Conservation (phyloP, 1,140 invertebrate species). For the Diachasma alloeum region DNA sequence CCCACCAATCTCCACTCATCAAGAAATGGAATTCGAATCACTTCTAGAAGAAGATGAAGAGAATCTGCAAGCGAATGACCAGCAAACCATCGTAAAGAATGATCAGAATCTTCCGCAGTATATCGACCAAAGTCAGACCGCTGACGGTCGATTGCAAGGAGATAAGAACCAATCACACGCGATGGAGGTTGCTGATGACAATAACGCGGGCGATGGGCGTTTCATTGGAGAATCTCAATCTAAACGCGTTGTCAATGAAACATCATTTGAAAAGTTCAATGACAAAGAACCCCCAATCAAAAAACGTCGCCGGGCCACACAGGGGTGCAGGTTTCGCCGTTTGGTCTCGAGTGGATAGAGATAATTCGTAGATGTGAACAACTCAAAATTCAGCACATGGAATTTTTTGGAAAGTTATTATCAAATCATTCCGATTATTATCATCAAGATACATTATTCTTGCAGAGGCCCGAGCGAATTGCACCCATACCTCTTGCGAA, state of each 20-base stretch:
- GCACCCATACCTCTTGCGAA: background rate
- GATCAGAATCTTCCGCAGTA: background rate
- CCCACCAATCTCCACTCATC: background rate
- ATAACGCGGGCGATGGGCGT: background rate
- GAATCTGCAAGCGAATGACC: background rate
- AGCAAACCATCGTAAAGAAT: background rate
- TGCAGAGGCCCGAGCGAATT: background rate
- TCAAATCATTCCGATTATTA: background rate
- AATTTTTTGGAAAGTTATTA: background rate
- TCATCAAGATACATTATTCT: conserved; percentile 1
- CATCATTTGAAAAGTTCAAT: background rate
- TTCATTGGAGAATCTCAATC: background rate
- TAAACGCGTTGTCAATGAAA: background rate
- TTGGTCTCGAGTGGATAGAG: background rate
- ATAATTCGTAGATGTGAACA: background rate
- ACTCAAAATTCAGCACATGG: background rate
- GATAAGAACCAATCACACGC: background rate
- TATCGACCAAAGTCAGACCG: background rate
- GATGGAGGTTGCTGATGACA: background rate
- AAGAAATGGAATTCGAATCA: background rate
- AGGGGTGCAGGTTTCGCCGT: background rate
- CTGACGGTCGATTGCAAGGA: background rate
- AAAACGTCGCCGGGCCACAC: background rate
- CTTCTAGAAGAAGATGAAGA: background rate
- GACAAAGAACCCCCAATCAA: background rate